Evolutionary conservation across 2,888 invertebrate species (phyloP).

Genomic region (Phortica okadai): DNA sequence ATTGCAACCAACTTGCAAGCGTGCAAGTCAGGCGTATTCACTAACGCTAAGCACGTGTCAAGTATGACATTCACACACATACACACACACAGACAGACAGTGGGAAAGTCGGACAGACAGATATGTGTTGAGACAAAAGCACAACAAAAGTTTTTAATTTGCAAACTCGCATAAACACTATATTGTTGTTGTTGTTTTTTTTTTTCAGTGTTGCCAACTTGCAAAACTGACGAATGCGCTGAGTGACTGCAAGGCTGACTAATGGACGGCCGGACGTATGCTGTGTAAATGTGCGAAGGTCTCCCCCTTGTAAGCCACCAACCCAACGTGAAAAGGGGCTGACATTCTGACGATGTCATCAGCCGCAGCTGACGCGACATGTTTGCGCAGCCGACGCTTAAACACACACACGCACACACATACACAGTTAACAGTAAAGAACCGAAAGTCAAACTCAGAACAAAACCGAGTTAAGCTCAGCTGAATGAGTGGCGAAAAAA

Average conservation of each 20-base stretch:
- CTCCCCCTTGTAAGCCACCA: constrained; percentile 35
- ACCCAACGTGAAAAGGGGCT: constrained; percentile 47
- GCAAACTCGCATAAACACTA: constrained; percentile 39
- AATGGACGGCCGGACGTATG: constrained; percentile 62
- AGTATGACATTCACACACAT: constrained; percentile 45
- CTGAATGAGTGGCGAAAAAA: not conserved
- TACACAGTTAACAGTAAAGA: not conserved
- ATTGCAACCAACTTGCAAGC: not conserved
- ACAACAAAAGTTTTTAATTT: constrained; percentile 66
- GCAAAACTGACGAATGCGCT: too few species aligned
- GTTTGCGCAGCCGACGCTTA: constrained; percentile 30
- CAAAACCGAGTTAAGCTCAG: not conserved
- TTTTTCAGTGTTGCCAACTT: not conserved
- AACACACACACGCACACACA: not conserved
- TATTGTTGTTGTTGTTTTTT: not conserved
- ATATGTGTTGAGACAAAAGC: not conserved
- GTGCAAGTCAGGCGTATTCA: constrained; percentile 10
- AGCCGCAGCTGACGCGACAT: constrained; percentile 70
- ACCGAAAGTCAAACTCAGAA: constrained; percentile 1
- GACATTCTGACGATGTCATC: constrained; percentile 68
- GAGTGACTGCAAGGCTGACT: not conserved
- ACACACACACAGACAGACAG: constrained; percentile 3
- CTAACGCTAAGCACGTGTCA: constrained; percentile 65
- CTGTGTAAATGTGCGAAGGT: constrained; percentile 21
- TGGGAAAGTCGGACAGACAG: not conserved